Evolutionary conservation across 2,113 vertebrate genomes (phyloP).

Genomic region (Australoheros scitulus): DNA sequence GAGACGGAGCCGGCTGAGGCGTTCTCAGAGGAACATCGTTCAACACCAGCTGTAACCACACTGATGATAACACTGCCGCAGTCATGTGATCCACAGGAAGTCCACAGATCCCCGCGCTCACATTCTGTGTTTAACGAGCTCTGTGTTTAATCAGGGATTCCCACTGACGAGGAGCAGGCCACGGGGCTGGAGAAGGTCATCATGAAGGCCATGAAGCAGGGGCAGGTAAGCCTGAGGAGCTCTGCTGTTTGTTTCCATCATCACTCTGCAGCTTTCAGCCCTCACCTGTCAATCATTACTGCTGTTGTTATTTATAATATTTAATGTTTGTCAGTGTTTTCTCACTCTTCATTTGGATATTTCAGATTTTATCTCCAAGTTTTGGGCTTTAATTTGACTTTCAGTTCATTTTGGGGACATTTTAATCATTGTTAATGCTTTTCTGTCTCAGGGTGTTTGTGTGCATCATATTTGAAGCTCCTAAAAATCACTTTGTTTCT

Average conservation of each 20-base stretch:
- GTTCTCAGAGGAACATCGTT: not conserved
- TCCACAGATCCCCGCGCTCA: not conserved
- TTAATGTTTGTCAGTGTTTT: not conserved
- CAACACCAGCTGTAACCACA: too few species aligned
- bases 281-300: not conserved
- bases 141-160: slow-evolving; percentile 32
- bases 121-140: not conserved
- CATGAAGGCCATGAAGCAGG: slow-evolving; percentile 47
- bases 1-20: not conserved
- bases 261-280: too few species aligned
- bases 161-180: slow-evolving; percentile 59
- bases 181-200: slow-evolving; percentile 46
- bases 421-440: too few species aligned
- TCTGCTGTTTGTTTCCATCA: too few species aligned
- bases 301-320: not conserved
- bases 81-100: not conserved
- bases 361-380: not conserved
- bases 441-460: too few species aligned
- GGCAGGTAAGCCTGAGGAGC: not conserved
- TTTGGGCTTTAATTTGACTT: too few species aligned
- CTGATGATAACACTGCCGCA: too few species aligned
- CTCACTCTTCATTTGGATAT: not conserved
- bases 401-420: too few species aligned
- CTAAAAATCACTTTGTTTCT: too few species aligned
- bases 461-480: too few species aligned